Evolutionary conservation across 2,797 vertebrate species (phyloP), one percentile per base, ranked within the genome.

Genomic region (Enteromius trimaculatus): DNA sequence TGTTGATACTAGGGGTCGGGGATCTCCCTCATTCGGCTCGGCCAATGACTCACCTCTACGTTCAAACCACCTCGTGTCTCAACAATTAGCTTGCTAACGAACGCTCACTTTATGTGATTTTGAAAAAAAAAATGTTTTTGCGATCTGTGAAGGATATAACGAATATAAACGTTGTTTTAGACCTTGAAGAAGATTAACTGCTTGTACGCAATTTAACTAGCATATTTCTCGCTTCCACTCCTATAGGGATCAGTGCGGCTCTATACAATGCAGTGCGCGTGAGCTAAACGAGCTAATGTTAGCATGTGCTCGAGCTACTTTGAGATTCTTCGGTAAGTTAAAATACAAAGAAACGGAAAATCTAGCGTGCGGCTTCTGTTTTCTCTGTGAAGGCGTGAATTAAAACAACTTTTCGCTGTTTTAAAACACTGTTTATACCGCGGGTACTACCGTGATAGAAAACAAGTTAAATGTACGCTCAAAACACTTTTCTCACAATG

Each of bases 31-130:
- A 87, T 87, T 91, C 90, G 89, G 62, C 89, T 89, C 92, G 91
- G 89, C 90, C 93, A 91, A 89, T 94, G 94, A 95, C 94, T 95
- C 95, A 95, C 94, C 94, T 94, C 94, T 91, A 90, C 91, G 88
- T 88, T 93, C 92, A 87, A 92, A 90, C 92, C 94, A 94, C 95
- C 94, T 94, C 94, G 95, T 95, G 95, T 95, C 92, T 93, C 72
- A 92, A 85, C 83, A 93, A 94, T 94, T 93, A 94, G 93, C 94
- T 72, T 53, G 88, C 85, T 95, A 95, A 85, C 86, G 74, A 83
- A 77, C 44, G 78, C 84, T 82, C 83, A 90, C 44, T 75, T 74
- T 78, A 23, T 31, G 23, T 3, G 17, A 1, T 77, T 78, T 72
- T 39, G 37, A 6, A 21, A 7, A 69, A 60, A 53, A 47, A 9